phyloP scores from a whole-genome alignment of 2,797 vertebrate species.

The Champsocephalus gunnari region DNA sequence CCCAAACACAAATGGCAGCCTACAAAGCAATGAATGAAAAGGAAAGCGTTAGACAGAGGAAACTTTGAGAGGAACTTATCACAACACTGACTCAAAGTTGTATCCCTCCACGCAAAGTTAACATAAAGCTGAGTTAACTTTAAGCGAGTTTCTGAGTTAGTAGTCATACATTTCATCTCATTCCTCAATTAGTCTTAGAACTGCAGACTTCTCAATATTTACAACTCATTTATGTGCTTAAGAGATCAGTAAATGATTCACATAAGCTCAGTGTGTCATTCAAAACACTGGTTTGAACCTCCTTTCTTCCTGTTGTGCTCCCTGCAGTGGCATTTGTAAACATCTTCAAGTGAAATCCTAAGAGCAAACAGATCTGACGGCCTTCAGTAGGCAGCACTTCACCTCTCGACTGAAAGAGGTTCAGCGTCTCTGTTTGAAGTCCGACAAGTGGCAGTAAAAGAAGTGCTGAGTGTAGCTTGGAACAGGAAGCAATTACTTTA shows the following conservation, averaged over 20 bases:
- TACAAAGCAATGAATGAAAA: slow-evolving; percentile 91
- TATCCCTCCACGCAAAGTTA: background rate
- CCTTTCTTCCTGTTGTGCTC: slow-evolving; percentile 65
- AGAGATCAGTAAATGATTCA: slow-evolving; percentile 64
- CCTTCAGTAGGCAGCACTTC: slow-evolving; percentile 64
- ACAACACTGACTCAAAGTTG: slow-evolving; percentile 34
- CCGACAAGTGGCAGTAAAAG: slow-evolving; percentile 67
- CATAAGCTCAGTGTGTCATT: slow-evolving; percentile 45
- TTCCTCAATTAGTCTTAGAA: background rate
- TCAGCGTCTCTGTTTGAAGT: slow-evolving; percentile 67
- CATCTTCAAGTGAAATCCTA: slow-evolving; percentile 77
- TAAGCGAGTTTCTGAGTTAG: background rate
- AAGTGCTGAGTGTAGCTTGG: slow-evolving; percentile 51
- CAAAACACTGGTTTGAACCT: slow-evolving; percentile 49
- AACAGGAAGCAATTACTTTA: slow-evolving; percentile 62
- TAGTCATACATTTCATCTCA: background rate
- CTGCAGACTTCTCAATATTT: background rate
- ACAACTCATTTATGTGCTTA: slow-evolving; percentile 41
- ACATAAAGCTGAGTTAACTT: slow-evolving; percentile 19
- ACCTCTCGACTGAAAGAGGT: slow-evolving; percentile 56
- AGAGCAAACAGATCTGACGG: slow-evolving; percentile 76
- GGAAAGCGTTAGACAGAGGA: slow-evolving; percentile 79
- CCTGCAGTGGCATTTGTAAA: slow-evolving; percentile 78
- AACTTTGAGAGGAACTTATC: slow-evolving; percentile 41
- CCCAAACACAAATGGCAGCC: slow-evolving; percentile 86